Evolutionary conservation across 2,113 vertebrate genomes (phyloP).

Genomic region (Promerops cafer): DNA sequence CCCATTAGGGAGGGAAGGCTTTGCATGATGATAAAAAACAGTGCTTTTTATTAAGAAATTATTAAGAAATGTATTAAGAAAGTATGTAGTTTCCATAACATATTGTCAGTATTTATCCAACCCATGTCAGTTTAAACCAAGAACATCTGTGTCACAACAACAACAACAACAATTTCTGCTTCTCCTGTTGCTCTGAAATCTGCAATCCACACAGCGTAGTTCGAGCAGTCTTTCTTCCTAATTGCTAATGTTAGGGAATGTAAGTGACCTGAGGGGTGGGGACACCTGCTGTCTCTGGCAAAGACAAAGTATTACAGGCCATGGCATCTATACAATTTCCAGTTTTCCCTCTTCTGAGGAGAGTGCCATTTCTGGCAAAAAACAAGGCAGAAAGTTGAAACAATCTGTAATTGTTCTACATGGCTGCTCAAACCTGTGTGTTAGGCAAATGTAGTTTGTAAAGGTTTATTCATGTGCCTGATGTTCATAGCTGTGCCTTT

Average conservation of each 20-base stretch:
- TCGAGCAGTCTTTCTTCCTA: not conserved
- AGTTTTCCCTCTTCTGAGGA: not conserved
- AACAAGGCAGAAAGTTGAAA: not conserved
- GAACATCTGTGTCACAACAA: not conserved
- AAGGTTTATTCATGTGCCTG: not conserved
- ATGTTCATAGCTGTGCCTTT: not conserved
- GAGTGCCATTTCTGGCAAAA: not conserved
- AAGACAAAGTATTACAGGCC: not conserved
- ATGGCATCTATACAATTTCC: not conserved
- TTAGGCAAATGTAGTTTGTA: not conserved
- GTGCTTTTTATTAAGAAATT: not conserved
- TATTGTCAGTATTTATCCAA: not conserved
- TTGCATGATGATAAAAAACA: not conserved
- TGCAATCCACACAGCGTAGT: not conserved
- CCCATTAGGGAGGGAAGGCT: not conserved
- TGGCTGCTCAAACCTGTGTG: not conserved
- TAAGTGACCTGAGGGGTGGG: not conserved
- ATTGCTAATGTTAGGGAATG: not conserved
- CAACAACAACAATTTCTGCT: not conserved
- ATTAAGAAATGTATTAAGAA: not conserved
- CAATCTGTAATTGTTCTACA: not conserved
- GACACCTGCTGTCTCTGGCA: not conserved
- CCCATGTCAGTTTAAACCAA: not conserved
- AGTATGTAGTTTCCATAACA: not conserved
- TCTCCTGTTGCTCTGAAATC: not conserved